Conservation (phyloP, 1,140 invertebrate genomes). For the Pinna nobilis region DNA sequence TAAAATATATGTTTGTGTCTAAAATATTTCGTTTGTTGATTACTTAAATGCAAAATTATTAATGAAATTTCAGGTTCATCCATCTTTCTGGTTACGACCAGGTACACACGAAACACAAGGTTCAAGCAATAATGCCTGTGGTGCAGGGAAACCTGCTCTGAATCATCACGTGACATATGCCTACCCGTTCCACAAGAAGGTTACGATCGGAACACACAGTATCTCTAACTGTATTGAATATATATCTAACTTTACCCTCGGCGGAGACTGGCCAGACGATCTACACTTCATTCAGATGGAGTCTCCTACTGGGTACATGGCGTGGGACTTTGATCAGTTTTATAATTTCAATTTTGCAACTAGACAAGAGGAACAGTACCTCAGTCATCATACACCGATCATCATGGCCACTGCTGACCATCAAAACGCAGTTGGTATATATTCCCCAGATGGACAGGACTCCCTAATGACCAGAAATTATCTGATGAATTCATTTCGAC, state of each 20-base stretch:
- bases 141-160: conserved; percentile 1
- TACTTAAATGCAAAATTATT: too few species aligned
- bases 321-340: conserved; percentile 36
- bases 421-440: conserved; percentile 45
- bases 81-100: conserved; percentile 35
- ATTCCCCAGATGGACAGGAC: conserved; percentile 40
- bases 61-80: conserved; percentile 22
- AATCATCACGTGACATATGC: conserved; percentile 20
- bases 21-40: too few species aligned
- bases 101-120: conserved; percentile 8
- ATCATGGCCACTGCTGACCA: conserved; percentile 41
- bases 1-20: too few species aligned
- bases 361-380: conserved; percentile 17
- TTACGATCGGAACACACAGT: conserved; percentile 26
- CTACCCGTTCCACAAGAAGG: conserved; percentile 31
- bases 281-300: conserved; percentile 41
- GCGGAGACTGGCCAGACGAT: conserved; percentile 29
- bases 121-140: background rate
- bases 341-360: conserved; percentile 30
- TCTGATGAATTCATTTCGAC: conserved; percentile 1
- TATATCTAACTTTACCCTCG: conserved; percentile 32
- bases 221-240: conserved; percentile 30
- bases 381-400: conserved; percentile 4
- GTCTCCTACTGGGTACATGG: conserved; percentile 46
- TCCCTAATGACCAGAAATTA: conserved; percentile 30